phyloP scores from a whole-genome alignment of 2,797 vertebrate genomes.

The Myiotriccus ornatus region DNA sequence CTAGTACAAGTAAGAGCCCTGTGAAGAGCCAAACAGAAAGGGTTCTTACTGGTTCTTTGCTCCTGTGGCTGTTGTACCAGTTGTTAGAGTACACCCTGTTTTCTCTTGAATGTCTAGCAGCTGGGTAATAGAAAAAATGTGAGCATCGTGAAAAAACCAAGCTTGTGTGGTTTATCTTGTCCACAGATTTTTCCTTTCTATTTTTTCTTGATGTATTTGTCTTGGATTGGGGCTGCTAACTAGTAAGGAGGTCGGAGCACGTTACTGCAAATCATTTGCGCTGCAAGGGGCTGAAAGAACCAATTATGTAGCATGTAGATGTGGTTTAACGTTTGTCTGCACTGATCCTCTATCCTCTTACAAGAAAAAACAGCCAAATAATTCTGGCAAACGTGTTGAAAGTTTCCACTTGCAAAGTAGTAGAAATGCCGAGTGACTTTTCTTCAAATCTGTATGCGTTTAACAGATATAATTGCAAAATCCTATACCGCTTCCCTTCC shows the following conservation, averaged over 20 bases:
- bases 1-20: constrained; percentile 68
- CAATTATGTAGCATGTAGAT: constrained; percentile 13
- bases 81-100: constrained; percentile 52
- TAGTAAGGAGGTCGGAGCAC: not conserved
- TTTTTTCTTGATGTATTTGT: constrained; percentile 5
- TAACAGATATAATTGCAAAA: not conserved
- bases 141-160: constrained; percentile 22
- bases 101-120: constrained; percentile 63
- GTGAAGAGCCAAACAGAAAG: constrained; percentile 69
- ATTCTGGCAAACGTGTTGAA: not conserved
- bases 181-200: constrained; percentile 25
- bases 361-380: not conserved
- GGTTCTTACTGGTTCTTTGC: constrained; percentile 66
- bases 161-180: constrained; percentile 39
- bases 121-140: constrained; percentile 46
- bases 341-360: not conserved
- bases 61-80: constrained; percentile 43
- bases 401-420: constrained; percentile 12
- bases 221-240: constrained; percentile 37
- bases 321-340: not conserved
- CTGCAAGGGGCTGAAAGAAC: constrained; percentile 5
- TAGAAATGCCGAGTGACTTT: not conserved
- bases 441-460: constrained; percentile 15
- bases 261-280: not conserved
- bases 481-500: not conserved